phyloP scores from a whole-genome alignment of 2,113 vertebrate species.

The Sceloporus tristichus region DNA sequence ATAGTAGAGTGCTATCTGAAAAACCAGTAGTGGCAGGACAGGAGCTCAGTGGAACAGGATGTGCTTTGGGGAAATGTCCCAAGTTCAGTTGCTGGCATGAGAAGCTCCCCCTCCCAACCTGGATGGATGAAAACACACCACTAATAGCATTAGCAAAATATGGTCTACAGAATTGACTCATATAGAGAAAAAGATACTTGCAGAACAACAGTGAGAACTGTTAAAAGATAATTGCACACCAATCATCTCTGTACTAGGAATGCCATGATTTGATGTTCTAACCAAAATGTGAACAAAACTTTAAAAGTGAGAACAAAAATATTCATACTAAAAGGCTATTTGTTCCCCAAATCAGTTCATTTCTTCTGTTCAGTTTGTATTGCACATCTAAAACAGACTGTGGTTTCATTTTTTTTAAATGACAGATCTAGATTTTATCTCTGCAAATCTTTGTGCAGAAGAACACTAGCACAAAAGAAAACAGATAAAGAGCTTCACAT shows the following conservation, averaged over 20 bases:
- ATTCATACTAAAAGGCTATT: neutral
- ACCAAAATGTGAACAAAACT: neutral
- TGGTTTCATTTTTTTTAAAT: conserved; percentile 19
- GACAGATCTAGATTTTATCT: conserved; percentile 17
- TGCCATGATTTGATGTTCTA: conserved; percentile 33
- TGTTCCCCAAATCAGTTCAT: conserved; percentile 41
- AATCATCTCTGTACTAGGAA: conserved; percentile 37
- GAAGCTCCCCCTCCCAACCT: too few species aligned
- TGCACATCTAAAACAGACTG: conserved; percentile 27
- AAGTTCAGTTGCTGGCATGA: neutral
- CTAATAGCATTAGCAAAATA: neutral
- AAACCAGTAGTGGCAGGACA: neutral
- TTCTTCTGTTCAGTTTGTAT: conserved; percentile 21
- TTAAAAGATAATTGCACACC: neutral
- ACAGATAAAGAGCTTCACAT: neutral
- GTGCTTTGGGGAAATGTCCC: neutral
- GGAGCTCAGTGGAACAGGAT: neutral
- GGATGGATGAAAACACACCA: neutral
- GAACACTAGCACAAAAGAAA: neutral
- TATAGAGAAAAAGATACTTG: neutral
- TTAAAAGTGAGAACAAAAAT: neutral
- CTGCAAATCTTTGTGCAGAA: conserved; percentile 5
- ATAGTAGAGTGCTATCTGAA: neutral
- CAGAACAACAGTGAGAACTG: conserved; percentile 33
- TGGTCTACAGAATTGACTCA: neutral